Conservation (phyloP, 1,140 invertebrate genomes). For the Drosophila lacteicornis region DNA sequence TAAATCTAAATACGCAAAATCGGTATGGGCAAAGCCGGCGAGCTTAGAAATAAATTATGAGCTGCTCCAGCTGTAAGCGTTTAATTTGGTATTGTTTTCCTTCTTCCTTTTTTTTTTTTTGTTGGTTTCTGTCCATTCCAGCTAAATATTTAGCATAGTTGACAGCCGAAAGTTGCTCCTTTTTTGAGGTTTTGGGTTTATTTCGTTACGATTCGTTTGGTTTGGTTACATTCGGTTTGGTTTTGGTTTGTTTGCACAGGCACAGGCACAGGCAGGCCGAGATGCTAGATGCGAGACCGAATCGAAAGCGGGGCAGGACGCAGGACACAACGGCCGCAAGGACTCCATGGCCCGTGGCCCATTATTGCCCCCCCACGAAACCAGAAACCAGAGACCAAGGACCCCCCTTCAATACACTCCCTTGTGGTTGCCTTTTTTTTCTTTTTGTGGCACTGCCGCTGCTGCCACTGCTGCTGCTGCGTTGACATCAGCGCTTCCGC, state of each 20-base stretch:
- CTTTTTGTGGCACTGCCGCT: slow-evolving; percentile 34
- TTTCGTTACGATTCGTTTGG: slow-evolving; percentile 79
- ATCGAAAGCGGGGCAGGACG: slow-evolving; percentile 70
- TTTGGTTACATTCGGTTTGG: slow-evolving; percentile 65
- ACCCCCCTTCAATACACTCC: slow-evolving; percentile 52
- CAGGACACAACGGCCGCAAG: slow-evolving; percentile 51
- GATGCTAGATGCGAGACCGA: slow-evolving; percentile 50
- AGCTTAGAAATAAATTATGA: slow-evolving; percentile 60
- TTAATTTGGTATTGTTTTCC: slow-evolving; percentile 72
- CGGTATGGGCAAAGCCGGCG: slow-evolving; percentile 3
- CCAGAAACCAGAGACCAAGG: slow-evolving; percentile 21
- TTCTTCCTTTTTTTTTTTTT: slow-evolving; percentile 7
- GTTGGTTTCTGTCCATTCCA: slow-evolving; percentile 14
- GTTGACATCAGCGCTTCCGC: slow-evolving; percentile 80
- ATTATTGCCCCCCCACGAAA: slow-evolving; percentile 56
- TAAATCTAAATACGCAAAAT: slow-evolving; percentile 14
- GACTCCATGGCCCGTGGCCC: slow-evolving; percentile 71
- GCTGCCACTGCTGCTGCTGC: slow-evolving; percentile 38
- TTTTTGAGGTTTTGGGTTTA: slow-evolving; percentile 80
- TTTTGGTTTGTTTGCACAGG: slow-evolving; percentile 63
- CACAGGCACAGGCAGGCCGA: slow-evolving; percentile 29
- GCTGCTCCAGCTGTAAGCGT: slow-evolving; percentile 59
- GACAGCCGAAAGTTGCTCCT: slow-evolving; percentile 67
- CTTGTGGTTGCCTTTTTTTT: slow-evolving; percentile 67
- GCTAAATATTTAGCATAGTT: slow-evolving; percentile 76